Conservation (phyloP, 2,797 vertebrate species). For the Taenioides sp. region DNA sequence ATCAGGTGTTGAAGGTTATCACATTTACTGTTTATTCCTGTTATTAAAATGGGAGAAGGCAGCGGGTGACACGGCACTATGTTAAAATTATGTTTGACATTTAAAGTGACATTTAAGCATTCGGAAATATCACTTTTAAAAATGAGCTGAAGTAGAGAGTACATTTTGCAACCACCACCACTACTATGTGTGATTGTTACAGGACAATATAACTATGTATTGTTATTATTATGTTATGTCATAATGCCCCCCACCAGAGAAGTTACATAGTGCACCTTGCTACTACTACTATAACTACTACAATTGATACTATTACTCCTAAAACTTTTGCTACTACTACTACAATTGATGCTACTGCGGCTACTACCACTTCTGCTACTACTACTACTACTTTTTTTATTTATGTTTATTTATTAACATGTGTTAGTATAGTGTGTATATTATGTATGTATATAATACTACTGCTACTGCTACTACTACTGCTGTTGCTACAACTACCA, state of each 20-base stretch:
- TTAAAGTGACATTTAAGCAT: background rate
- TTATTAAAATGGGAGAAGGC: constrained; percentile 44
- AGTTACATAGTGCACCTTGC: no score
- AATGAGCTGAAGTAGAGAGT: background rate
- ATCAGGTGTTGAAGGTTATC: constrained; percentile 48
- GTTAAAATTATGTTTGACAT: constrained; percentile 3
- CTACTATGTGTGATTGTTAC: background rate
- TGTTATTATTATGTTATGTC: background rate
- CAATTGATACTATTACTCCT: no score
- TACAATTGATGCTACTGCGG: no score
- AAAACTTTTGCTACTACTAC: no score
- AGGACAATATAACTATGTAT: background rate
- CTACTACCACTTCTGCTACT: background rate
- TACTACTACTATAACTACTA: no score
- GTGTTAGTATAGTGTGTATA: no score
- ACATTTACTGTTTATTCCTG: constrained; percentile 34
- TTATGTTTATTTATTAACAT: no score
- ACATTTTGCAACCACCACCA: background rate
- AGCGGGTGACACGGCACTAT: constrained; percentile 3
- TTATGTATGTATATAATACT: no score
- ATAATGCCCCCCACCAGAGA: no score
- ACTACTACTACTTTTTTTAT: background rate
- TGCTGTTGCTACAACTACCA: no score
- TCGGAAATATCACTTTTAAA: background rate
- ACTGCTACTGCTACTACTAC: no score